phyloP scores from a whole-genome alignment of 1,140 invertebrate genomes.

The Caenorhabditis remanei region DNA sequence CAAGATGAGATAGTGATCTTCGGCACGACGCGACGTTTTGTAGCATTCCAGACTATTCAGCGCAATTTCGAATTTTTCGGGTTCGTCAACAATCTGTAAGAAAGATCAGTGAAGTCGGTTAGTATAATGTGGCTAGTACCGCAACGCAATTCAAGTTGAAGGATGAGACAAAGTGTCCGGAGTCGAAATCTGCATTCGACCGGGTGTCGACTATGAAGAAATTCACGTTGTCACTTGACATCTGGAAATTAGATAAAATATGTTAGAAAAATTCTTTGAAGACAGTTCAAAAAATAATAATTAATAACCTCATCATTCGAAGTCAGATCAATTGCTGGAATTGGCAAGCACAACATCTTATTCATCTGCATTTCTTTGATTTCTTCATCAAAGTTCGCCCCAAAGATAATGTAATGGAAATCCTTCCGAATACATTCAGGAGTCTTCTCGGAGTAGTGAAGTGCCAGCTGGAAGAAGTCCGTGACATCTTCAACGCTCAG shows the following conservation, averaged over 20 bases:
- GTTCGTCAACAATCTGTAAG: slow-evolving; percentile 90
- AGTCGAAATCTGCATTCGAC: slow-evolving; percentile 95
- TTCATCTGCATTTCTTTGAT: slow-evolving; percentile 80
- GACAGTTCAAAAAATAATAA: too few relatives aligned
- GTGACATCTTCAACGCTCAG: slow-evolving; percentile 87
- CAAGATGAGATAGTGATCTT: slow-evolving; percentile 90
- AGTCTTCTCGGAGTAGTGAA: slow-evolving; percentile 90
- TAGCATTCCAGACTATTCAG: slow-evolving; percentile 89
- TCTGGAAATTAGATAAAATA: slow-evolving; percentile 72
- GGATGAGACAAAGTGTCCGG: slow-evolving; percentile 93
- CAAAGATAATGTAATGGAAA: slow-evolving; percentile 80
- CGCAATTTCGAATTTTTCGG: slow-evolving; percentile 91
- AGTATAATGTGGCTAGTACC: slow-evolving; percentile 1
- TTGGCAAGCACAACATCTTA: slow-evolving; percentile 91
- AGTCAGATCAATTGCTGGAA: slow-evolving; percentile 83
- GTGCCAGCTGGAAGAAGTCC: slow-evolving; percentile 93
- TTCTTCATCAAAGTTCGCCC: slow-evolving; percentile 78
- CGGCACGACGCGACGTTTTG: slow-evolving; percentile 70
- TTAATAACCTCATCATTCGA: slow-evolving; percentile 5
- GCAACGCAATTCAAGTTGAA: slow-evolving; percentile 91
- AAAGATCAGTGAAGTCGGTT: slow-evolving; percentile 60
- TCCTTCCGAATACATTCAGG: slow-evolving; percentile 89
- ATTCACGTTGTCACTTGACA: slow-evolving; percentile 81
- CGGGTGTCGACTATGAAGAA: slow-evolving; percentile 96
- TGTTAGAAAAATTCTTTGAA: not conserved